Percentiles rank a stretch among this genome's conserved stretches.
Conservation (phyloP, 2,797 vertebrate species). For the Parauchenoglanis punctatus region DNA sequence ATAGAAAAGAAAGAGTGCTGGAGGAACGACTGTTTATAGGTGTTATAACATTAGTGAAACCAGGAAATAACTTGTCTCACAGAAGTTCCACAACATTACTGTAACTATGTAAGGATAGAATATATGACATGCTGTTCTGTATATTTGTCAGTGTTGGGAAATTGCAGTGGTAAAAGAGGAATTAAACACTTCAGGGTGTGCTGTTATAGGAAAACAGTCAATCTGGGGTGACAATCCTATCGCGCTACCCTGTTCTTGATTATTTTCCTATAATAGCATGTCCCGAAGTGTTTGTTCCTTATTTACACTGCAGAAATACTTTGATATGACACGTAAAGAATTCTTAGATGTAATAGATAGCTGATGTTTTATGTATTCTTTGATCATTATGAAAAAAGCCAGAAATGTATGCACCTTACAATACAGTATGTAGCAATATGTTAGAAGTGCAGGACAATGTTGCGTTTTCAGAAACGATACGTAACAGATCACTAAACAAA, state of each 20-base stretch:
- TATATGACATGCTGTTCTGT: background rate
- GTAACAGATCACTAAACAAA: background rate
- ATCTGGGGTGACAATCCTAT: background rate
- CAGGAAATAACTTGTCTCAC: background rate
- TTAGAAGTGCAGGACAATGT: too few relatives aligned
- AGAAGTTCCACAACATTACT: background rate
- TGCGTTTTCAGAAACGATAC: background rate
- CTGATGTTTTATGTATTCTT: background rate
- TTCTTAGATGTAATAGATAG: background rate
- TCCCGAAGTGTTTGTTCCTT: background rate
- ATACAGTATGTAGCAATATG: background rate
- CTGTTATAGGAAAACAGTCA: background rate
- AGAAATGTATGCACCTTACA: background rate
- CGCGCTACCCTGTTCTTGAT: too few relatives aligned
- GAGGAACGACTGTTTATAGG: background rate
- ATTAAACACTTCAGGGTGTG: background rate
- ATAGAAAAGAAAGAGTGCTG: background rate
- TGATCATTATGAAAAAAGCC: background rate
- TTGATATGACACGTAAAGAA: background rate
- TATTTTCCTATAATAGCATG: background rate
- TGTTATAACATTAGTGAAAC: background rate
- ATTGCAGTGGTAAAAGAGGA: background rate
- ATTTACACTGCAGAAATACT: background rate
- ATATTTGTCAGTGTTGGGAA: background rate
- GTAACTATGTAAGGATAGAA: background rate